phyloP scores from a whole-genome alignment of 2,888 invertebrate genomes.

The Athetis lepigone region DNA sequence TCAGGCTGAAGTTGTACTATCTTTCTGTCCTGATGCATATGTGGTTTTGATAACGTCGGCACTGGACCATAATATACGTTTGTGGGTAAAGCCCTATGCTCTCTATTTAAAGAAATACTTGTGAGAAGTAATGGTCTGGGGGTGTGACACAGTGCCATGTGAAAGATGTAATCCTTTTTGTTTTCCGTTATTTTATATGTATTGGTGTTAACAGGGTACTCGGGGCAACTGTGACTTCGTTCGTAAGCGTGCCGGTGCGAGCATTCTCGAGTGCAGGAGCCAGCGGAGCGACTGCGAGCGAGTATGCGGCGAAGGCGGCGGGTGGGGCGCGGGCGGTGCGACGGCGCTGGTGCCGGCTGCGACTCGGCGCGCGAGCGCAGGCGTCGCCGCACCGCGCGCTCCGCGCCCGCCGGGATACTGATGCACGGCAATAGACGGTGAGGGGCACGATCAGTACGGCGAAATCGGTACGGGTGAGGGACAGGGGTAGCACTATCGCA shows the following conservation, averaged over 20 bases:
- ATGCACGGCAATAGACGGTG: constrained; percentile 76
- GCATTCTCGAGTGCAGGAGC: constrained; percentile 73
- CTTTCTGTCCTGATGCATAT: constrained; percentile 46
- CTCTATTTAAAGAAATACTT: constrained; percentile 54
- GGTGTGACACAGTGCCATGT: constrained; percentile 65
- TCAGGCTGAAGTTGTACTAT: constrained; percentile 37
- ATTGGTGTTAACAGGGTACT: constrained; percentile 74
- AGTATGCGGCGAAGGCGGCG: constrained; percentile 75
- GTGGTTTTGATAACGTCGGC: constrained; percentile 41
- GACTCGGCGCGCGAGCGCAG: constrained; percentile 63
- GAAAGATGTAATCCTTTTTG: constrained; percentile 74
- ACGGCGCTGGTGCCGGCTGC: constrained; percentile 30
- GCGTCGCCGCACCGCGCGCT: constrained; percentile 72
- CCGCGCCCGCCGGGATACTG: constrained; percentile 72
- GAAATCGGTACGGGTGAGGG: constrained; percentile 67
- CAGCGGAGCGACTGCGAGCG: constrained; percentile 80
- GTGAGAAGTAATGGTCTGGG: constrained; percentile 46
- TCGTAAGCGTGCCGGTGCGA: constrained; percentile 74
- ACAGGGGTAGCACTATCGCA: constrained; percentile 82
- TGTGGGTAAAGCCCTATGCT: constrained; percentile 56
- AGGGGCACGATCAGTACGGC: constrained; percentile 61
- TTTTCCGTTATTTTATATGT: constrained; percentile 79
- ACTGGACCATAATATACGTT: constrained; percentile 62
- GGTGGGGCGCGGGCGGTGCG: constrained; percentile 68
- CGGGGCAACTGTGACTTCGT: constrained; percentile 81